Evolutionary conservation across 2,113 vertebrate species (phyloP).

Genomic region (Camelus dromedarius): DNA sequence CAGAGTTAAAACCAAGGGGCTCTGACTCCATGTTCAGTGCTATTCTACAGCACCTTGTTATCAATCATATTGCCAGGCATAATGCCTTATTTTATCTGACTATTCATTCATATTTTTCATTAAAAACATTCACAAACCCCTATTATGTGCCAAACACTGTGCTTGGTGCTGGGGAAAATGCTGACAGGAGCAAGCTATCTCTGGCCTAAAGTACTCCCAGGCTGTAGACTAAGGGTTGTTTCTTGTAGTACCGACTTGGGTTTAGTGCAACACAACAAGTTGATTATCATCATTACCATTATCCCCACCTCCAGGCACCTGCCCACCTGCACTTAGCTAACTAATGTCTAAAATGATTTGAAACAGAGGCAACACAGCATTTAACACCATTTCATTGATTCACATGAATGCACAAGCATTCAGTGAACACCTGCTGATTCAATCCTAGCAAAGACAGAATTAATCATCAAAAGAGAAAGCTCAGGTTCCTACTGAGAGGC

Average conservation of each 20-base stretch:
- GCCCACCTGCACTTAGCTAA: not conserved
- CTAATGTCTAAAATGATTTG: conserved; percentile 41
- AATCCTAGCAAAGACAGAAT: conserved; percentile 7
- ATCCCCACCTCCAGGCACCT: not conserved
- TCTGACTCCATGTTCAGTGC: not conserved
- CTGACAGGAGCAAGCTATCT: not conserved
- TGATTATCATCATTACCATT: not conserved
- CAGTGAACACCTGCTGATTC: conserved; percentile 27
- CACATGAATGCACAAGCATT: not conserved
- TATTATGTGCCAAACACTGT: not conserved
- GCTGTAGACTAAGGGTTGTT: not conserved
- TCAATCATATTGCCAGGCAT: not conserved
- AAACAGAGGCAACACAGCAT: not conserved
- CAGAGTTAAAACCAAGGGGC: not conserved
- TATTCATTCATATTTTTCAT: not conserved
- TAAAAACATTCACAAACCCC: not conserved
- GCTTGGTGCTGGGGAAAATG: not conserved
- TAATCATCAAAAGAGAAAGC: conserved; percentile 54
- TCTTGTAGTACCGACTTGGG: not conserved
- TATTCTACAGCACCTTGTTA: not conserved
- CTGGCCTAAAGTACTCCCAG: not conserved
- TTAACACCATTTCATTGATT: conserved; percentile 43
- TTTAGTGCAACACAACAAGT: conserved; percentile 14
- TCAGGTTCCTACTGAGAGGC: not conserved
- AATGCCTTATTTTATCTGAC: conserved; percentile 5